Evolutionary conservation across 2,888 invertebrate species (phyloP).

Genomic region (Campaea margaritaria): DNA sequence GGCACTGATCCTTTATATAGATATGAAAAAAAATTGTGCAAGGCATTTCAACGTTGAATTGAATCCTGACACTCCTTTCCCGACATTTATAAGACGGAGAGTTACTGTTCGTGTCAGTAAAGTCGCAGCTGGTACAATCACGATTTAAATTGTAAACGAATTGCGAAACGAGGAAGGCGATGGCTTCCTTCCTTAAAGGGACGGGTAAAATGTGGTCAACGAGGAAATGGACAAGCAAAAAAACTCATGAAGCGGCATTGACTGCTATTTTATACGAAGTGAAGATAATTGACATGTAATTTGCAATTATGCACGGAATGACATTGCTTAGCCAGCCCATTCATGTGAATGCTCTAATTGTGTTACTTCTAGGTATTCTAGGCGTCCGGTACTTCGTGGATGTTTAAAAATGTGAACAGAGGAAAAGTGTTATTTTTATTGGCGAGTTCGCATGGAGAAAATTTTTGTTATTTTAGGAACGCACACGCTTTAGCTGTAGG

Average conservation of each 20-base stretch:
- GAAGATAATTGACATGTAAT: constrained; percentile 40
- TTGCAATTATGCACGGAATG: constrained; percentile 38
- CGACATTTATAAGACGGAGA: background rate
- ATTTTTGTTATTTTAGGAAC: too few species aligned
- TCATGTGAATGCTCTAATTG: constrained; percentile 23
- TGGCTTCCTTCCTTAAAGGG: constrained; percentile 58
- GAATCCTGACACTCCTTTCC: background rate
- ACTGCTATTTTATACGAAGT: constrained; percentile 35
- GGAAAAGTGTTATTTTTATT: too few species aligned
- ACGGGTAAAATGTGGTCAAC: constrained; percentile 48
- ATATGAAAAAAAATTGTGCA: background rate
- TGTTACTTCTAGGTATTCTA: constrained; percentile 19
- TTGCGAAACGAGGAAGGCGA: constrained; percentile 49
- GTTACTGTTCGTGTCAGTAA: constrained; percentile 3
- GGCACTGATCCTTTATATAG: too few species aligned
- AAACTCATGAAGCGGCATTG: constrained; percentile 26
- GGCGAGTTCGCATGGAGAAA: too few species aligned
- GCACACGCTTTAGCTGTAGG: too few species aligned
- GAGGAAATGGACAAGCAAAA: constrained; percentile 54
- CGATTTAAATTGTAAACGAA: constrained; percentile 49
- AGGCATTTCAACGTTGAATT: too few species aligned
- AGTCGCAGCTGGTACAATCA: constrained; percentile 29
- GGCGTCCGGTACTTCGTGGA: background rate
- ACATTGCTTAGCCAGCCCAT: constrained; percentile 26
- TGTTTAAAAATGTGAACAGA: too few species aligned